Conservation (phyloP, 2,888 invertebrate genomes). For the Seira sanloemensis region DNA sequence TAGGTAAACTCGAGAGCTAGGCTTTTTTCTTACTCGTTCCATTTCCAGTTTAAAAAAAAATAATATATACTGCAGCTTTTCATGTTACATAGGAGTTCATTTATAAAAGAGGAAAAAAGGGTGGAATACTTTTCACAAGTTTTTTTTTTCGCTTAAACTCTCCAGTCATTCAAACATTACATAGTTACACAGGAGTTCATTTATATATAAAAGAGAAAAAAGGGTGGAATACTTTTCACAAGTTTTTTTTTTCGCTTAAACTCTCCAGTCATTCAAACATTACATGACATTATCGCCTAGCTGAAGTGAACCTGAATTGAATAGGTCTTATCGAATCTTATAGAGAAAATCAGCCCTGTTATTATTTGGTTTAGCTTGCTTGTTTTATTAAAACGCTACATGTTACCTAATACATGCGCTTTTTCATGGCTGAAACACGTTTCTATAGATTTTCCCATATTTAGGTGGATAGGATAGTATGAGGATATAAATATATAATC, state of each 20-base stretch:
- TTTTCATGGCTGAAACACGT: not conserved
- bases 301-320: conserved; percentile 29
- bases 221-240: conserved; percentile 32
- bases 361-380: not conserved
- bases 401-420: too few relatives aligned
- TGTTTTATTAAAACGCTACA: too few relatives aligned
- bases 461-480: too few relatives aligned
- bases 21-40: conserved; percentile 7
- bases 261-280: conserved; percentile 10
- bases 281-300: conserved; percentile 29
- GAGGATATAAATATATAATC: too few relatives aligned
- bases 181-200: not conserved
- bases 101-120: conserved; percentile 22
- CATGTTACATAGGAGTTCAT: not conserved
- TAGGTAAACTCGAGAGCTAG: not conserved
- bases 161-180: not conserved
- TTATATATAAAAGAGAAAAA: too few relatives aligned
- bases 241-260: conserved; percentile 23
- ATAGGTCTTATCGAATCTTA: too few relatives aligned
- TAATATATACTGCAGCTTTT: not conserved
- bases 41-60: conserved; percentile 21
- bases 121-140: conserved; percentile 25
- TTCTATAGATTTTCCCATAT: too few relatives aligned
- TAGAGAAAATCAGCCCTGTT: too few relatives aligned
- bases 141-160: conserved; percentile 30